Evolutionary conservation across 2,797 vertebrate genomes (phyloP), one percentile per base, ranked within the genome.

Genomic region (Amazonetta brasiliensis): DNA sequence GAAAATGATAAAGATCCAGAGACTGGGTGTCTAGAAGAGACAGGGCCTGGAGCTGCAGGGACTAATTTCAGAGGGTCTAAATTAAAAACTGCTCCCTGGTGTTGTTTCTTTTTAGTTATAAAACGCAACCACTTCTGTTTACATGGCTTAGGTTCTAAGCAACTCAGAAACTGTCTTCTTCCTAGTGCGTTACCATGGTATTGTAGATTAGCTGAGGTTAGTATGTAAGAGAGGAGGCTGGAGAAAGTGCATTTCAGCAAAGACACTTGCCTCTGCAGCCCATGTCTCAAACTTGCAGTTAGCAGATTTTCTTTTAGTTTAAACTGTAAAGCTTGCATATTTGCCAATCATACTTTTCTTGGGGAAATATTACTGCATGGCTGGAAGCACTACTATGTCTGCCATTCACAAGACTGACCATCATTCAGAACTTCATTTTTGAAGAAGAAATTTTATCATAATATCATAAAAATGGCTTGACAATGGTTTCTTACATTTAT

Each of bases 101-200:
- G 15, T 1, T 54, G 56, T 35, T 91, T 31, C 11, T 67, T 94
- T 90, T 89, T 35, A 85, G 58, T 67, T 60, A 64, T 15, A 39
- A 55, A 64, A 68, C 44, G 67, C 74, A 92, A 90, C 67, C 39
- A 31, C 68, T 92, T 35, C 64, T 87, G 81, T 92, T 89, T 93
- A 93, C 41, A 68, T 43, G 89, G 89, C 78, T 95, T 44, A 9
- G 73, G 78, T 95, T 75, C 89, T 90, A 82, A 92, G 86, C 67
- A 84, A 62, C 81, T 77, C 72, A 35, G 84, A 85, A 84, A 74
- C 72, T 92, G 92, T 84, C 86, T 94, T 71, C 64, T 28, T 95
- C 63, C 88, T 43, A 39, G 11, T 13, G 78, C 17, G 81, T 95
- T 97, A 84, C 95, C 95, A 96, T 95, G 95, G 94, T 62, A 80